Evolutionary conservation across 2,888 invertebrate genomes (phyloP), one percentile per base, ranked within the genome.

Genomic region (Diploptera punctata): DNA sequence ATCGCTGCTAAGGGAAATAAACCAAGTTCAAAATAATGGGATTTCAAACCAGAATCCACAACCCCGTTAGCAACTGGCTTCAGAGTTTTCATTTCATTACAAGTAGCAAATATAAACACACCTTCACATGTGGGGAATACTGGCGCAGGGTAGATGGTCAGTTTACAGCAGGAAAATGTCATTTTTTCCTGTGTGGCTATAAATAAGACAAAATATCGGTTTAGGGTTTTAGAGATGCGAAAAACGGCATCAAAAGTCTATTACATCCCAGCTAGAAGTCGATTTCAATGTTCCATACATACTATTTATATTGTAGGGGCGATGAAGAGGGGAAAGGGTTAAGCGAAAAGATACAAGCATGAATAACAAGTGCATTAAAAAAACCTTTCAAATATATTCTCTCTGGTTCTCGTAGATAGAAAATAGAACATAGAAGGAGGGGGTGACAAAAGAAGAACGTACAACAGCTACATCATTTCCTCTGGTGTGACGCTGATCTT

Each of bases 161-260:
- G 44, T 65, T 65, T 65, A 47, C 26, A 67, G 54, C 54, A 65
- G 73, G 68, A 72, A 72, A 72, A 47, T 72, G 72, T 72, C 72
- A 72, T 72, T 72, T 72, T 57, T 70, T 33, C 33, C 33, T 10
- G 70, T 73, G 73, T 44, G 69, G 73, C 70, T 61, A 73, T 73
- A 73, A 73, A 73, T 73, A 73, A 73, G 67, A 52, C 26, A 67
- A 67, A 67, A 49, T 52, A 54, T 52, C 54, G 43, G 69, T 43
- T 60, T 52, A 21, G 31, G 52, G 43, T 65, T 65, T 65, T 47
- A 47, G 65, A 65, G 65, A 21, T 33, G 43, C 38, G 29, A 44
- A 24, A 1, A 31, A n/a, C 21, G 44, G 43, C 65, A 65, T 65
- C 65, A 65, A 65, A 65, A 65, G 44, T 65, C 65, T 65, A 65